Evolutionary conservation across 2,113 vertebrate species (phyloP), one percentile per base, ranked within the genome.

Genomic region (Nettapus auritus): DNA sequence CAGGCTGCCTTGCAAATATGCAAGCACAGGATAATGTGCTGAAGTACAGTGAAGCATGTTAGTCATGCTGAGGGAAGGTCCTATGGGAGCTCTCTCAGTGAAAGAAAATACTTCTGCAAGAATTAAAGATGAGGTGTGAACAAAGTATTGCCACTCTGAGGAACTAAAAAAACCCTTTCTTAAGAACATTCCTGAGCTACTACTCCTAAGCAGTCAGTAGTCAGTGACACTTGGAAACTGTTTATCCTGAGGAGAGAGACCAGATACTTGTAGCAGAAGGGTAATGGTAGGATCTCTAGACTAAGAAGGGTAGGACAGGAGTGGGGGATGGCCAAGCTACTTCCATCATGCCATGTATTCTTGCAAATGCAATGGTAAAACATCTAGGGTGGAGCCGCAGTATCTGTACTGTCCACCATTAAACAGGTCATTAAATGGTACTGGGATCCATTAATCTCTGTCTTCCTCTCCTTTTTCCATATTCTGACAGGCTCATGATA

Each of bases 61-160:
- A 55, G 87, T 34, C 86, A 10, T 31, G 5, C 48, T 6, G 15
- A 89, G 70, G 66, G 70, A 87, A 28, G 60, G 31, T 93, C 94
- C 93, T 81, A 52, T 18, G 93, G 82, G 95, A 94, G 67, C 68
- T 36, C 71, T 17, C 46, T 82, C 60, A 1, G 3, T 59, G 71
- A n/a, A 74, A 90, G 63, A 13, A 83, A 73, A 29, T 20, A 17
- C 34, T 22, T 19, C 89, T 60, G 56, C 48, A 42, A 5, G 85
- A 86, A 91, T 78, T 75, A 78, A 34, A 91, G 75, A 15, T 60
- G 85, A 94, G 76, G 80, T 68, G 82, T 64, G 88, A 95, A 57
- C 71, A 42, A 8, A 79, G 38, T 34, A 8, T 50, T 78, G 44
- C 42, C 3, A 2, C 40, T 55, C 68, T 14, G 40, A 66, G 59